Base-by-base conservation (phyloP, 2,888 invertebrate species). In the Lithophane socia region DNA sequence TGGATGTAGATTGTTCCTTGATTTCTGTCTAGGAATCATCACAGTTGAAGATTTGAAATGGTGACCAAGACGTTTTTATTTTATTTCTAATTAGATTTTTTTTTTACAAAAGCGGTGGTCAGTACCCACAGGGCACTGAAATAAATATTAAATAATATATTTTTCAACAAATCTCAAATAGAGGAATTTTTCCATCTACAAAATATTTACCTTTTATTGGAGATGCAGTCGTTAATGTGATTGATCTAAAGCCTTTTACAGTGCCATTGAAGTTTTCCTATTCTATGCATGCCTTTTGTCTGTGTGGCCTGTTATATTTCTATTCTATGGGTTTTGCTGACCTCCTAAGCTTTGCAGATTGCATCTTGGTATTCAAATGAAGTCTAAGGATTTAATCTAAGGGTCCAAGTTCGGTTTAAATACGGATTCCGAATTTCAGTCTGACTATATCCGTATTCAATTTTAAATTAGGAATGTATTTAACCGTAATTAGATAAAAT, bases 341-440 rank as follows among this genome's bases (percentile, higher is more conserved):
- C 13, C 18, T 54, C 18, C 5, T 47, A 77, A 78, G 61, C 49
- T 63, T 49, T 42, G 37, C 42, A 68, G 24, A 78, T 63, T 77
- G 68, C 68, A 63, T 56, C 21, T 78, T 77, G 16, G 68, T 68
- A 63, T 78, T 78, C 63, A 42, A 8, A 60, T 60, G 42, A 49
- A 77, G 44, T 63, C 21, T 47, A 42, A 21, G 4, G 29, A n/a
- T 42, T 18, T 69, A 64, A 49, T 68, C 47, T 49, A 18, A 16
- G 37, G 16, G 12, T 56, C 47, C 7, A 47, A 77, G 24, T 68
- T 44, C 16, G 13, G 49, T 56, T 77, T 54, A 77, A 47, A 24
- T 77, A 52, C 42, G 44, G 66, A 54, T 47, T 56, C 63, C 8
- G 21, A 42, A 63, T 63, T 24, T n/a, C 18, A 49, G 49, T 47